phyloP scores from a whole-genome alignment of 2,113 vertebrate species.

The Saiga tatarica region DNA sequence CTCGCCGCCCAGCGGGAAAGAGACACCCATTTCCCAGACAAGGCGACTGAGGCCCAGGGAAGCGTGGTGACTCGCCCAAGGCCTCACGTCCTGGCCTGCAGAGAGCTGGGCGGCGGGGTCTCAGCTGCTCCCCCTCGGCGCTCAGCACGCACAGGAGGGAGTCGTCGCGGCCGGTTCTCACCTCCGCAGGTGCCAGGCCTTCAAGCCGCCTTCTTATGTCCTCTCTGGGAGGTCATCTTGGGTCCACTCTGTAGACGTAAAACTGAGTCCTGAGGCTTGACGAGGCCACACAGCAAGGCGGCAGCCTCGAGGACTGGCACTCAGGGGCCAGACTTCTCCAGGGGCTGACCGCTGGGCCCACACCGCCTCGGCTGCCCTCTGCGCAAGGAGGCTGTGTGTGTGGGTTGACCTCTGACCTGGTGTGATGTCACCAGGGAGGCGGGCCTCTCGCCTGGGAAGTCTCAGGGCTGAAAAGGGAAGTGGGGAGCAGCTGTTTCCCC shows the following conservation, averaged over 20 bases:
- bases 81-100: no score
- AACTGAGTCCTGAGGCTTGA: background rate
- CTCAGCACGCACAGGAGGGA: background rate
- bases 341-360: background rate
- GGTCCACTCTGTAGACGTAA: background rate
- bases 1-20: background rate
- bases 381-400: background rate
- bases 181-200: background rate
- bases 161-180: accelerated
- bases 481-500: slow-evolving; percentile 7
- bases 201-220: background rate
- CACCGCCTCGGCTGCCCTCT: background rate
- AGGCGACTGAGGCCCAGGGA: background rate
- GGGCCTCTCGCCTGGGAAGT: background rate
- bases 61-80: background rate
- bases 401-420: background rate
- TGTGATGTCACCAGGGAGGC: background rate
- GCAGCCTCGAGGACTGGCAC: background rate
- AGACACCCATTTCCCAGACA: background rate
- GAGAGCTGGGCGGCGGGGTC: background rate
- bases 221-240: background rate
- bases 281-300: background rate
- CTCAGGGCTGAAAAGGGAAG: slow-evolving; percentile 47
- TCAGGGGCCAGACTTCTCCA: background rate
- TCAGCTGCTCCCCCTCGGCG: background rate